Conservation (phyloP, 2,113 vertebrate species). For the Polypterus bichir region DNA sequence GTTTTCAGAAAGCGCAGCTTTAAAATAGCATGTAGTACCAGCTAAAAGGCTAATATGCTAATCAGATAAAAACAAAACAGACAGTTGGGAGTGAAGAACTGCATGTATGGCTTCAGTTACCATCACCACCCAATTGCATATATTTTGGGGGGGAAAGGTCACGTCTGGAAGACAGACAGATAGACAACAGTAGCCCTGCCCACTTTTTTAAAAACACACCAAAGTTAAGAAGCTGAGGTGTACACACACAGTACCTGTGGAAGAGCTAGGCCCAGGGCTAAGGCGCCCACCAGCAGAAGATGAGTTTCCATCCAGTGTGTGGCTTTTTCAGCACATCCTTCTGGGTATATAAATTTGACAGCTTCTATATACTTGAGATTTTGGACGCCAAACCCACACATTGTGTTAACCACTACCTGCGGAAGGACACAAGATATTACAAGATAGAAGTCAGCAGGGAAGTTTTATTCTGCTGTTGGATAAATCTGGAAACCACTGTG, state of each 20-base stretch:
- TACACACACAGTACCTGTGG: constrained; percentile 42
- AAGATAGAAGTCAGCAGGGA: too few relatives aligned
- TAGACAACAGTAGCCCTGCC: not conserved
- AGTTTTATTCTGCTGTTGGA: too few relatives aligned
- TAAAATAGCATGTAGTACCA: too few relatives aligned
- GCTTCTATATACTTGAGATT: constrained; percentile 37
- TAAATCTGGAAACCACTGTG: too few relatives aligned
- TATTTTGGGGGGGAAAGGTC: not conserved
- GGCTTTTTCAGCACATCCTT: constrained; percentile 47
- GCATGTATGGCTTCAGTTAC: not conserved
- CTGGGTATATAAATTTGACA: constrained; percentile 39
- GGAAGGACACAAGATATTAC: not conserved
- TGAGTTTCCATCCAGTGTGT: constrained; percentile 53
- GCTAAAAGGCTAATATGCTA: too few relatives aligned
- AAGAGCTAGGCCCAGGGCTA: constrained; percentile 48
- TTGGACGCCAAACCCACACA: constrained; percentile 53
- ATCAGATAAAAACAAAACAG: not conserved
- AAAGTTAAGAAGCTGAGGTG: too few relatives aligned
- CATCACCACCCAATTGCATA: not conserved
- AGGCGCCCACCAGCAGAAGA: constrained; percentile 45
- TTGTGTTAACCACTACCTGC: constrained; percentile 51
- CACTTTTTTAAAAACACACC: not conserved
- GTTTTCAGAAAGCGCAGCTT: too few relatives aligned
- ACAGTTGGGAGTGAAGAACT: not conserved
- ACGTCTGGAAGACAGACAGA: not conserved